phyloP scores from a whole-genome alignment of 2,888 invertebrate species.

The Hirudinaria manillensis region DNA sequence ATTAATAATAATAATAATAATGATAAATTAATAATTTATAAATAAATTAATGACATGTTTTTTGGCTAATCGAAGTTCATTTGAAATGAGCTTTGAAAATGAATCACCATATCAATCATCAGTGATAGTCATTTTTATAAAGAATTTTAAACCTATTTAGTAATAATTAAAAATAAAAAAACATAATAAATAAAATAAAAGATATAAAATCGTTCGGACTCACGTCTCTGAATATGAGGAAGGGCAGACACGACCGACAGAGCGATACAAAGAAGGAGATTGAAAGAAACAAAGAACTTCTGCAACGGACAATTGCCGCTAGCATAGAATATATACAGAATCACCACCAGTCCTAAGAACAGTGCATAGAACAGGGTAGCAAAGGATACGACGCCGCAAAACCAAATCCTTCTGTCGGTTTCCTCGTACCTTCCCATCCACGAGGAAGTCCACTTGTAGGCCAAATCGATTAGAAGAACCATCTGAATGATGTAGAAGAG shows the following conservation, averaged over 20 bases:
- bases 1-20: too few species aligned
- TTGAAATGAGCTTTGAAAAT: too few species aligned
- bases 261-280: conserved; percentile 78
- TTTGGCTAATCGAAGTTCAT: too few species aligned
- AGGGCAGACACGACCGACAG: conserved; percentile 80
- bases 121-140: too few species aligned
- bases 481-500: conserved; percentile 92
- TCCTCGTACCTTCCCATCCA: conserved; percentile 93
- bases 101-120: too few species aligned
- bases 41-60: too few species aligned
- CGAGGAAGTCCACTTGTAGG: conserved; percentile 88
- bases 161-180: neutral
- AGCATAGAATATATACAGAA: conserved; percentile 81
- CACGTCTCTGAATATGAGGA: conserved; percentile 79
- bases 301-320: conserved; percentile 73
- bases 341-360: conserved; percentile 71
- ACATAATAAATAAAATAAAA: neutral
- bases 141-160: too few species aligned
- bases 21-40: too few species aligned
- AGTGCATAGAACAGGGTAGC: conserved; percentile 76
- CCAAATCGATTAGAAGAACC: conserved; percentile 92
- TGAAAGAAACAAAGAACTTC: conserved; percentile 94
- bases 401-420: conserved; percentile 77
- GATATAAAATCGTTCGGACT: conserved; percentile 28
- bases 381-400: conserved; percentile 57